A percentile compares a stretch with the other conserved stretches of the same genome.
phyloP scores from a whole-genome alignment of 2,888 invertebrate genomes.

The Euzetes globulus region DNA sequence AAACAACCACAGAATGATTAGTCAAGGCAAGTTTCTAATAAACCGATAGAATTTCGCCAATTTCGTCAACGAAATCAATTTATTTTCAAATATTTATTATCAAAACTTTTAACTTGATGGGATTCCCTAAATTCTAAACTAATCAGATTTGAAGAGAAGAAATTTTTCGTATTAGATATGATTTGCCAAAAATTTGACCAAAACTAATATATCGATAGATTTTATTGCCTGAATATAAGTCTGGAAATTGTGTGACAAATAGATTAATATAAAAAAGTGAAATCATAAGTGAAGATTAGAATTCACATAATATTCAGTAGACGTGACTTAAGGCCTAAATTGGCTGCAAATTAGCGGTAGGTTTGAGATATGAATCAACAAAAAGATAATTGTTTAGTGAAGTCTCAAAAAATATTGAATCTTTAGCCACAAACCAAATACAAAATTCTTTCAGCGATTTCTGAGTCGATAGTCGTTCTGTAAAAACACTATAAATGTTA shows the following conservation, averaged over 20 bases:
- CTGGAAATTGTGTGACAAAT: background rate
- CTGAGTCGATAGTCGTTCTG: background rate
- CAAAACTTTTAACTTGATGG: no score
- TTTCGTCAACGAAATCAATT: no score
- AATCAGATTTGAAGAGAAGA: no score
- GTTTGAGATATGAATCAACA: background rate
- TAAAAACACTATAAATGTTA: conserved; percentile 13
- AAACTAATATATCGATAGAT: background rate
- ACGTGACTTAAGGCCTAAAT: background rate
- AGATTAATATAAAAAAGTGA: background rate
- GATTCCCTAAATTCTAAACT: no score
- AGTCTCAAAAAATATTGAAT: background rate
- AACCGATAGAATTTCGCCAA: no score
- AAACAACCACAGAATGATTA: no score
- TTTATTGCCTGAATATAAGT: background rate
- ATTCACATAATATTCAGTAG: background rate
- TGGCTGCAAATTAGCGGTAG: conserved; percentile 5
- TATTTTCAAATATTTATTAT: no score
- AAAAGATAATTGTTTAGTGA: background rate
- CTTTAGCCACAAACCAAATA: background rate
- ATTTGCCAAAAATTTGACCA: background rate
- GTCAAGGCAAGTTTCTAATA: no score
- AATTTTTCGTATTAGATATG: no score
- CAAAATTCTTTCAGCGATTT: conserved; percentile 3
- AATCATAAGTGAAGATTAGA: background rate